Evolutionary conservation across 2,888 invertebrate species (phyloP), one percentile per base, ranked within the genome.

Genomic region (Shargacucullia verbasci): DNA sequence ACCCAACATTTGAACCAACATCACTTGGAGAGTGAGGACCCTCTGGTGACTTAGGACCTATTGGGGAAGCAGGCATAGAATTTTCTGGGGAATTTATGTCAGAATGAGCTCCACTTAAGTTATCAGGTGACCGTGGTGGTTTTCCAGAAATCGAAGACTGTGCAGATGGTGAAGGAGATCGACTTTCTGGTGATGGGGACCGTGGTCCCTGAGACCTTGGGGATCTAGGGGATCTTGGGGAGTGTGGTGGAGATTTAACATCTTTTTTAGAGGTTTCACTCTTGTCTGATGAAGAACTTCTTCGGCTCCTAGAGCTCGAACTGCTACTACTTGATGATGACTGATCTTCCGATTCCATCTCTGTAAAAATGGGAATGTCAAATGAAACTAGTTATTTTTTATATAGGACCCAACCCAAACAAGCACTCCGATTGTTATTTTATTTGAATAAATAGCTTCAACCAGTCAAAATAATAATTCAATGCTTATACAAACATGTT

Each of bases 331-430:
- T 92, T 62, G 94, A 91, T 72, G 94, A 89, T 70, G 93, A 88
- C 59, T 84, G 88, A 89, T 95, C 95, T 86, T 95, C 95, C 14
- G 95, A 95, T 85, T 95, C 95, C 95, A 95, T 95, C 77, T 85
- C 94, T 94, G 91, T 62, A 88, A 90, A 80, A 87, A 84, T 70
- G 63, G 60, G 69, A 75, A 57, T 57, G 44, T 56, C 59, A 71
- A 72, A 75, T 84, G 75, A 80, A 80, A 59, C 38, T 62, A 59
- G 55, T 67, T 54, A 68, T 37, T 56, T 29, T n/a, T 45, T 13
- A 34, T 11, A 40, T 33, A 13, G 2, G 13, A 50, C 75, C 83
- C 82, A 81, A 74, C 82, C 83, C 83, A 82, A 82, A 81, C 74
- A 84, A 85, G 83, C 84, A 78, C 68, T 78, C 58, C 57, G 62